phyloP scores from a whole-genome alignment of 2,113 vertebrate species.

The Paraplagusia blochii region DNA sequence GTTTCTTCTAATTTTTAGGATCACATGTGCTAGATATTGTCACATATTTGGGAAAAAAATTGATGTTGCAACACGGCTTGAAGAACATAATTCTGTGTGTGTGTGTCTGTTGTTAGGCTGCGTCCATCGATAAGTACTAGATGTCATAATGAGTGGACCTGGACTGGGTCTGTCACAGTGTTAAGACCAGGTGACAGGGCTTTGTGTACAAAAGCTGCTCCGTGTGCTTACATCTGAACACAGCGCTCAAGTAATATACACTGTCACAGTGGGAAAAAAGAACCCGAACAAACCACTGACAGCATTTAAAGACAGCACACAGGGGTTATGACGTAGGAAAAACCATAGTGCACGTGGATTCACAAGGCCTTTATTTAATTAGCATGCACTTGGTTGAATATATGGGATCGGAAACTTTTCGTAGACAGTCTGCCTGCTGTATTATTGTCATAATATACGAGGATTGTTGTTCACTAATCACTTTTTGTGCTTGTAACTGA shows the following conservation, averaged over 20 bases:
- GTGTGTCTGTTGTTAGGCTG: conserved; percentile 37
- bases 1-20: background rate
- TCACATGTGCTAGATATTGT: conserved; percentile 11
- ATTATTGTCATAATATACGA: too few relatives aligned
- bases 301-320: background rate
- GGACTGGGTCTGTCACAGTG: conserved; percentile 32
- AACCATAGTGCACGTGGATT: background rate
- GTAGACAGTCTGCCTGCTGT: too few relatives aligned
- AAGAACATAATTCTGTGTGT: too few relatives aligned
- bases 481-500: too few relatives aligned
- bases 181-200: conserved; percentile 23
- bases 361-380: too few relatives aligned
- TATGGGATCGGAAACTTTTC: too few relatives aligned
- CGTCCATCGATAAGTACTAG: conserved; percentile 51
- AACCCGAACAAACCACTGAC: conserved; percentile 40
- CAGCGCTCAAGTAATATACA: conserved; percentile 45
- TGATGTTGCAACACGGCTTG: background rate
- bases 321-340: conserved; percentile 5
- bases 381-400: too few relatives aligned
- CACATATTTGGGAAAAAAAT: conserved; percentile 4
- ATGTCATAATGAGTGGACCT: conserved; percentile 60
- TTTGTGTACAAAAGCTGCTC: conserved; percentile 60
- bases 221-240: conserved; percentile 49
- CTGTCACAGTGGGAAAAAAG: conserved; percentile 56
- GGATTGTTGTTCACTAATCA: too few relatives aligned